Evolutionary conservation across 2,797 vertebrate species (phyloP), one percentile per base, ranked within the genome.

Genomic region (Somateria mollissima): DNA sequence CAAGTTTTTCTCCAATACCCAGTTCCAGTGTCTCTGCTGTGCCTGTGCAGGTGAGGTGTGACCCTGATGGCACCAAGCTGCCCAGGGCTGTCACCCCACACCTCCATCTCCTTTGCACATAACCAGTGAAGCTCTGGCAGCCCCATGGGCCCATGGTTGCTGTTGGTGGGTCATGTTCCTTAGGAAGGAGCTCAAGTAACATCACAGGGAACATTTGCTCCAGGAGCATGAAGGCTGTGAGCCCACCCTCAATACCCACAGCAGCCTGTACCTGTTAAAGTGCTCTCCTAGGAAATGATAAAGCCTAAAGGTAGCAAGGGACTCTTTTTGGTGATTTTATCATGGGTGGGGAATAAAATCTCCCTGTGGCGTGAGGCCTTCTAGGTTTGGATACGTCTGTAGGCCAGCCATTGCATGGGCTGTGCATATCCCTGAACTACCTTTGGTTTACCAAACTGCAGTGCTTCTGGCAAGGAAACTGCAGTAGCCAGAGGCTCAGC

Each of bases 91-190:
- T 60, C 60, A 69, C 1, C 16, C 13, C 32, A 19, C 30, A n/a
- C 18, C 14, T 80, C n/a, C 1, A 0, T 27, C 61, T 87, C 27
- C 18, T 22, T 15, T 5, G 0, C 1, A 2, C 11, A 32, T 2
- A 32, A 21, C 6, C 0, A 0, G 8, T 22, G 41, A 54, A 66
- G 11, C 8, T 45, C n/a, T 17, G 10, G 78, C 14, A 73, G 32
- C 9, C 17, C 22, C 65, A 32, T 10, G 4, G 39, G 32, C n/a
- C 11, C 30, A 32, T 13, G 25, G 25, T 10, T 56, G 28, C 28
- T 65, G 20, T 37, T 76, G 69, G 25, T 4, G 51, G 22, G 45
- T 45, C n/a, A 11, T 19, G 22, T 53, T 87, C 17, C 39, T 7
- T 17, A 28, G 2, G 12, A 22, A 77, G 6, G 9, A 57, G 8